Evolutionary conservation across 2,113 vertebrate genomes (phyloP).

Genomic region (Trichechus manatus): DNA sequence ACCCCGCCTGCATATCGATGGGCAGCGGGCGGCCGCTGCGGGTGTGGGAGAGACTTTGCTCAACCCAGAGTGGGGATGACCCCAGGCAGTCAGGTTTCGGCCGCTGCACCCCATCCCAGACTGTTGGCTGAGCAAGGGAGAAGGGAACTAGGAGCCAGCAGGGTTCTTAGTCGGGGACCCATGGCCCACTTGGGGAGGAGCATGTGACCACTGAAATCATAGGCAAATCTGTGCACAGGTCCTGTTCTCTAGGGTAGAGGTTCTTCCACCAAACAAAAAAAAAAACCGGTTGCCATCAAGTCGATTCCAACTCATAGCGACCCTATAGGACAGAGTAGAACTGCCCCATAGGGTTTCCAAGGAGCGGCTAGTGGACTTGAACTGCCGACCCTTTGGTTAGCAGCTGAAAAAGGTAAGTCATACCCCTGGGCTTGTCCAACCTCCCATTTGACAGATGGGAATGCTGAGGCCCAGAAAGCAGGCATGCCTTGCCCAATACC

Average conservation of each 20-base stretch:
- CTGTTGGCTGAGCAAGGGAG: not conserved
- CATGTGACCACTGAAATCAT: no score
- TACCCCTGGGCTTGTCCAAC: not conserved
- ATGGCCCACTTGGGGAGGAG: not conserved
- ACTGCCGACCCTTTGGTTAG: no score
- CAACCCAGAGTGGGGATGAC: conserved; percentile 64
- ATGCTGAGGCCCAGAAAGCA: not conserved
- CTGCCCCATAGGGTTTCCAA: no score
- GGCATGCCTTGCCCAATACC: not conserved
- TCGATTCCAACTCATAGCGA: no score
- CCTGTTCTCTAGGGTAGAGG: not conserved
- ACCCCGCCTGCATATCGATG: conserved; percentile 84
- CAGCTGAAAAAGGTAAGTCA: not conserved
- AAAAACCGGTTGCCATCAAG: no score
- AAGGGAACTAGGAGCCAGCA: not conserved
- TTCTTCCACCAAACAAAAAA: not conserved
- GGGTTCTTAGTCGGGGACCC: not conserved
- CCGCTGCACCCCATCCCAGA: not conserved
- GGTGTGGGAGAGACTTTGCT: not conserved
- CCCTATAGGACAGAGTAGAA: no score
- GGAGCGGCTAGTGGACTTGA: no score
- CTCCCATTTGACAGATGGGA: not conserved
- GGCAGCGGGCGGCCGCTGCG: conserved; percentile 72
- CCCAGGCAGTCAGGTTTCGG: not conserved
- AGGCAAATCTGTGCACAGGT: not conserved